Conservation (phyloP, 53 echinoderm and acorn worm species). For the Paracentrotus lividus region DNA sequence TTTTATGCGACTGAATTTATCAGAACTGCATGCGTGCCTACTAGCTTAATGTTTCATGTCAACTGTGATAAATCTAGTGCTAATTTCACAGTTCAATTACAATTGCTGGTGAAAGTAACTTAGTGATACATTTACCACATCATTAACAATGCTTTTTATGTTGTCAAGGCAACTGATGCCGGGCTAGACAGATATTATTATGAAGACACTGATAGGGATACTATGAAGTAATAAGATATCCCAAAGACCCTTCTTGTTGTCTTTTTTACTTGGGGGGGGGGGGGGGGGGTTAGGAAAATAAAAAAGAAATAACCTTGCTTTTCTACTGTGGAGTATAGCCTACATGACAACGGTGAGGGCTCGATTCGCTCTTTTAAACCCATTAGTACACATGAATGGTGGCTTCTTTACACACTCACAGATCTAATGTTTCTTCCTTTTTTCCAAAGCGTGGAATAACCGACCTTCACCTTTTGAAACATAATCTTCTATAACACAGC, state of each 20-base stretch:
- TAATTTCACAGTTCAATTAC: not conserved
- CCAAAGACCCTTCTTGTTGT: not conserved
- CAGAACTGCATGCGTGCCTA: not conserved
- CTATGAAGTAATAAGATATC: not conserved
- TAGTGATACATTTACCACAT: not conserved
- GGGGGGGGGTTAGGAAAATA: not conserved
- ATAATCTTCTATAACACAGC: not conserved
- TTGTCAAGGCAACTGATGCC: constrained; percentile 21
- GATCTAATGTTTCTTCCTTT: not conserved
- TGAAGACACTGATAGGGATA: not conserved
- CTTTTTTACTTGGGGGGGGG: not conserved
- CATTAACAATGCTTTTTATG: not conserved
- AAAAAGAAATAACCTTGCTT: not conserved
- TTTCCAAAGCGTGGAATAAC: not conserved
- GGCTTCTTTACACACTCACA: not conserved
- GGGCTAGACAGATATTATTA: not conserved
- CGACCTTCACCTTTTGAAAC: not conserved
- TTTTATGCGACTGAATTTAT: not conserved
- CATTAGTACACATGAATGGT: constrained; percentile 5
- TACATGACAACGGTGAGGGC: not conserved
- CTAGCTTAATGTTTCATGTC: not conserved
- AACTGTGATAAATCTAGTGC: not conserved
- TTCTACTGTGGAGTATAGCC: not conserved
- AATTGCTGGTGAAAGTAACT: not conserved
- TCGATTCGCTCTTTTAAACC: not conserved